phyloP scores from a whole-genome alignment of 30 jellyfish, hydroid and myxozoan genomes.

The Pelagia noctiluca region DNA sequence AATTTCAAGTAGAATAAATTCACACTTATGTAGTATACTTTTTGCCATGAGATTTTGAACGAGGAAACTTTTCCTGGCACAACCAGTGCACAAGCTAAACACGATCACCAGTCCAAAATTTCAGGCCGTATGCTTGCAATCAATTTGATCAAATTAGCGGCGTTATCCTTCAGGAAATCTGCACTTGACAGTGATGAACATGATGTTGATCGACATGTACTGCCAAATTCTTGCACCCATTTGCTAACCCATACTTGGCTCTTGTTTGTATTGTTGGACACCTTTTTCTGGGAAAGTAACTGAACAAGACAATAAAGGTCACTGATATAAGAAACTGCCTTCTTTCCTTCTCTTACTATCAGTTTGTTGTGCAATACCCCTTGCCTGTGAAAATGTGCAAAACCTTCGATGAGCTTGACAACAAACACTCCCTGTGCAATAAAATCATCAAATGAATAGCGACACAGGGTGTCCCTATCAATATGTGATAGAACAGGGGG shows the following conservation, averaged over 20 bases:
- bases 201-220: not conserved
- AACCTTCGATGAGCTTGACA: not conserved
- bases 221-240: not conserved
- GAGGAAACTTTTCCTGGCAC: too few relatives aligned
- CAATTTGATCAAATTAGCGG: too few relatives aligned
- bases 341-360: not conserved
- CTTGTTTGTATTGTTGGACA: not conserved
- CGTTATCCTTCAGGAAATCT: too few relatives aligned
- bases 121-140: too few relatives aligned
- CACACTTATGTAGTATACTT: too few relatives aligned
- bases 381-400: not conserved
- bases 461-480: not conserved
- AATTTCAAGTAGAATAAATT: too few relatives aligned
- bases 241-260: not conserved
- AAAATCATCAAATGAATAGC: not conserved
- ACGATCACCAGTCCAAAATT: too few relatives aligned
- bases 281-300: not conserved
- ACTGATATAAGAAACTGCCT: not conserved
- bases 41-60: too few relatives aligned
- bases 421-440: not conserved
- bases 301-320: not conserved
- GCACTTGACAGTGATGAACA: too few relatives aligned
- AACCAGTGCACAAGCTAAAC: too few relatives aligned
- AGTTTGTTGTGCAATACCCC: not conserved
- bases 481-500: not conserved